Conservation (phyloP, 2,113 vertebrate species). For the Salminus brasiliensis region DNA sequence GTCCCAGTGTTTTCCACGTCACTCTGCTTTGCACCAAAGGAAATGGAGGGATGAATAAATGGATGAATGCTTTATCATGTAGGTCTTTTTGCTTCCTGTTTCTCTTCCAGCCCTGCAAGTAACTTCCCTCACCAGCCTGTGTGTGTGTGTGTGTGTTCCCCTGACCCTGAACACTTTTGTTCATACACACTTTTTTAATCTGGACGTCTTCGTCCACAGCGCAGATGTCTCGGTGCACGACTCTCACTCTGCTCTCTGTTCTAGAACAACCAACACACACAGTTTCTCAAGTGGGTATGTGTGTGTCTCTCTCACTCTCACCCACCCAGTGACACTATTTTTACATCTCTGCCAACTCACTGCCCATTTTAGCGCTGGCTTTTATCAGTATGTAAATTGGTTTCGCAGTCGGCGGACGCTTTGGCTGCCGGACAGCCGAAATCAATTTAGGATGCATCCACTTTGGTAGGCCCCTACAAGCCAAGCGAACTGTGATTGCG, state of each 20-base stretch:
- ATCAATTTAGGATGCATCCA: slow-evolving; percentile 5
- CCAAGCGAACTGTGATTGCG: background rate
- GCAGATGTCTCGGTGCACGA: slow-evolving; percentile 47
- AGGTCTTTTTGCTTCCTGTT: slow-evolving; percentile 14
- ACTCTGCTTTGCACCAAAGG: too few species aligned
- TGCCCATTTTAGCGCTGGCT: slow-evolving; percentile 46
- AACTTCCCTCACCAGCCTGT: slow-evolving; percentile 27
- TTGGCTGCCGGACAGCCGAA: slow-evolving; percentile 9
- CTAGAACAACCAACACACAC: slow-evolving; percentile 33
- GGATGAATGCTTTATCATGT: background rate
- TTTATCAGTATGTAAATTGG: slow-evolving; percentile 38
- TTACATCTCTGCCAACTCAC: slow-evolving; percentile 45
- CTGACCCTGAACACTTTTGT: slow-evolving; percentile 42
- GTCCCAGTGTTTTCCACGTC: too few species aligned
- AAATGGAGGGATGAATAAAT: too few species aligned
- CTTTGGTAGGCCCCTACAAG: background rate
- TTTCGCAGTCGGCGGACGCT: background rate
- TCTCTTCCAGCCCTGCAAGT: background rate
- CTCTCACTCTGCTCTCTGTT: slow-evolving; percentile 33
- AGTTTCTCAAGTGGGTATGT: slow-evolving; percentile 26
- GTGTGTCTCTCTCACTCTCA: slow-evolving; percentile 45
- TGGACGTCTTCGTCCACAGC: slow-evolving; percentile 11
- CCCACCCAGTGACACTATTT: slow-evolving; percentile 49
- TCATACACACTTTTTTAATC: background rate
- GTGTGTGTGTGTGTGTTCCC: slow-evolving; percentile 31